Evolutionary conservation across 1,140 invertebrate genomes (phyloP), one percentile per base, ranked within the genome.

Genomic region (Pseudomyrmex sp.): DNA sequence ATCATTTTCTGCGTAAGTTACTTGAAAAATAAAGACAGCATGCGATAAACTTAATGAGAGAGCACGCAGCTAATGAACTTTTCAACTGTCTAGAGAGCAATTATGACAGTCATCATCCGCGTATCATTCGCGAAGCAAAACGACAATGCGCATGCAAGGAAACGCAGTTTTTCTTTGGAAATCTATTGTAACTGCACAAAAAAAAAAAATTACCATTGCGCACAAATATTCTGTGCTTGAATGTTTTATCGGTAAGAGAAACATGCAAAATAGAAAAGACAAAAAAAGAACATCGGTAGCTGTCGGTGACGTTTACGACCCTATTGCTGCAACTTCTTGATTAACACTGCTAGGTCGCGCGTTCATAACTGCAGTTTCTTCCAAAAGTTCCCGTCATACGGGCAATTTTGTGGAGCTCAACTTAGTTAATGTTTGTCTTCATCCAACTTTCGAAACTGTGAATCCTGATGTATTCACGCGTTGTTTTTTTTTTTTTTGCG

Each of bases 281-380:
- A 48, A 79, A 59, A 79, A 59, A 44, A 26, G 7, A 59, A 26
- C 15, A 12, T 35, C 15, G 15, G 75, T 35, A 5, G 35, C 35
- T 0, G 5, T 59, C 10, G 15, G n/a, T 18, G 76, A 80, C 66
- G n/a, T 72, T 80, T 80, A 80, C 66, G 66, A 80, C 20, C 15
- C 48, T 46, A 56, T 72, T 44, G 76, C 12, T 50, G 46, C 66
- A 70, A 80, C 54, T 80, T 70, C 35, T 70, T 80, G 76, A 80
- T 80, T 80, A 80, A 61, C 76, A 72, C 61, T 65, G 54, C 12
- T n/a, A 2, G 54, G 35, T 72, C 23, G 63, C 20, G 54, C 76
- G 76, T 59, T 80, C 66, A 59, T 72, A 80, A 72, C 54, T 59
- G 52, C 66, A 72, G 35, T 80, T 80, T 72, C 44, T 80, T 59